A percentile compares a stretch with the other conserved stretches of the same genome.
phyloP scores from a whole-genome alignment of 2,888 invertebrate genomes.

The Cyaniris semiargus region DNA sequence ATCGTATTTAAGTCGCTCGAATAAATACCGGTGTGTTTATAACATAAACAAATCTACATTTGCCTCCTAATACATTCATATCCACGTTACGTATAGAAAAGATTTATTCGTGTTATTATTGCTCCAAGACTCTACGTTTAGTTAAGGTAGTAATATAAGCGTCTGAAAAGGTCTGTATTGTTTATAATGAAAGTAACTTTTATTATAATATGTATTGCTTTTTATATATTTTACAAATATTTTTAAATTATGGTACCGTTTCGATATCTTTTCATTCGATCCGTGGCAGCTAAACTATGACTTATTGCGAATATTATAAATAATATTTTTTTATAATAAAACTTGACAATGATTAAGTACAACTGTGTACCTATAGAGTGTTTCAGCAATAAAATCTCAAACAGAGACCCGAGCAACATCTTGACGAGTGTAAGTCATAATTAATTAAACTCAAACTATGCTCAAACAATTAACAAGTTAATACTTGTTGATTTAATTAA shows the following conservation, averaged over 20 bases:
- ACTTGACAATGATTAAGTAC: not conserved
- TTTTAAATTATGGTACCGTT: not conserved
- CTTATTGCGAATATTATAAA: not conserved
- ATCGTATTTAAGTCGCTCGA: slow-evolving; percentile 31
- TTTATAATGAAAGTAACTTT: no score
- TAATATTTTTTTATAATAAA: not conserved
- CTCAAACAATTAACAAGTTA: slow-evolving; percentile 19
- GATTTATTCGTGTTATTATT: not conserved
- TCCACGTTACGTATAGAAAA: not conserved
- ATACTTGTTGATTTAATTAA: slow-evolving; percentile 37
- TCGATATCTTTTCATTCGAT: not conserved
- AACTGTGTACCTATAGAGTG: not conserved
- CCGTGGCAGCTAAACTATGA: not conserved
- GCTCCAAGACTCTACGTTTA: not conserved
- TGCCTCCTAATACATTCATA: not conserved
- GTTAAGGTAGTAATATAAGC: not conserved
- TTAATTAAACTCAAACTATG: slow-evolving; percentile 15
- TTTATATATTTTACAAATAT: no score
- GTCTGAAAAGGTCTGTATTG: no score
- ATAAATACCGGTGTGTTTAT: slow-evolving; percentile 17
- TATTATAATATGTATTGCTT: no score
- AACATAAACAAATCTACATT: slow-evolving; percentile 4
- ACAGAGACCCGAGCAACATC: not conserved
- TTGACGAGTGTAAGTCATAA: not conserved
- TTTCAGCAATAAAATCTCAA: not conserved